A percentile compares a stretch with the other conserved stretches of the same genome.
These are phyloP conservation scores for Chrysaora quinquecirrha DNA, from an alignment of 30 jellyfish, hydroid and myxozoan genomes.

Conservation along the genomic window DNA sequence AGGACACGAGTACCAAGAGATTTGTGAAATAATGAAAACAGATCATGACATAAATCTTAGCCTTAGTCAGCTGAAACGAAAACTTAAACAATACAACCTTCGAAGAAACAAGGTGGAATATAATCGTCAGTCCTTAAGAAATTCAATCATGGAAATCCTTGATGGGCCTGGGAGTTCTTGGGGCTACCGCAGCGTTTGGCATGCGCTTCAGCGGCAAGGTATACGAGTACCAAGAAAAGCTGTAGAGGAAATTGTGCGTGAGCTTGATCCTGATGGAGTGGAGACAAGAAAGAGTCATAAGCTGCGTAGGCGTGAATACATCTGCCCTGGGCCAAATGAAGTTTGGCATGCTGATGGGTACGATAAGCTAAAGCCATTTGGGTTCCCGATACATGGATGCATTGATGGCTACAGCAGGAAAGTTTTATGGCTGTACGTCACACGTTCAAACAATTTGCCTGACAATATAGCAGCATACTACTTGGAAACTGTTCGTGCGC, in stretches of 20 bases:
- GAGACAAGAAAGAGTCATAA: no score
- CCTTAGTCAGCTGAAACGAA: constrained; percentile 15
- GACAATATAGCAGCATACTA: neutral
- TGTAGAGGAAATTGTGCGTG: constrained; percentile 31
- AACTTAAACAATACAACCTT: constrained; percentile 11
- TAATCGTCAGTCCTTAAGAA: constrained; percentile 20
- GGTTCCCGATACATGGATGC: constrained; percentile 3
- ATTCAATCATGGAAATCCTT: neutral
- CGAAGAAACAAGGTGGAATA: constrained; percentile 15
- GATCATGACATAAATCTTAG: constrained; percentile 9
- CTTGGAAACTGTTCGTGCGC: neutral
- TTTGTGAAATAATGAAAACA: constrained; percentile 7
- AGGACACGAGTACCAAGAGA: constrained; percentile 14
- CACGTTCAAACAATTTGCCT: neutral
- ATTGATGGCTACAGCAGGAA: neutral
- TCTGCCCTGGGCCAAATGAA: no score
- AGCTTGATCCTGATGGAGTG: constrained; percentile 1
- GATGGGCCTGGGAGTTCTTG: constrained; percentile 45
- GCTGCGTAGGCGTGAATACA: no score
- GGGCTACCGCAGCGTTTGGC: constrained; percentile 57
- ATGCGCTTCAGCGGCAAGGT: constrained; percentile 35
- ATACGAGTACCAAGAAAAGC: constrained; percentile 32
- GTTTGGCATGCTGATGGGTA: constrained; percentile 1
- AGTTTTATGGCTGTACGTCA: neutral
- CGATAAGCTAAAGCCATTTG: neutral